These are phyloP conservation scores for Oreochromis niloticus DNA, from an alignment of 2,113 vertebrate species.

Conservation along the genomic window DNA sequence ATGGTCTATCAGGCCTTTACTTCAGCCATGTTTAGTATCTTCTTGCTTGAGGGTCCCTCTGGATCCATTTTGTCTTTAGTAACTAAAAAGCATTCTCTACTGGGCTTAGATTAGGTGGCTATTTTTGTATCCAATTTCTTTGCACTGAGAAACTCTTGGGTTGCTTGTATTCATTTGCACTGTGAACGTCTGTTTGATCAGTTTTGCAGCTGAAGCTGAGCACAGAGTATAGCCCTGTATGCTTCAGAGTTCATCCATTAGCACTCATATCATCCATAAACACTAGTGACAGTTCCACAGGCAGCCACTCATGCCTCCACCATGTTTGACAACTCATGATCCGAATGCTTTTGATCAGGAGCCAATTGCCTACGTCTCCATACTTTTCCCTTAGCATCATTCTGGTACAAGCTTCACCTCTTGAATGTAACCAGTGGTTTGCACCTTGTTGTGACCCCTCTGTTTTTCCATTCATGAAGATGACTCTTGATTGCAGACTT, in stretches of 20 bases:
- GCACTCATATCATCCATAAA: background rate
- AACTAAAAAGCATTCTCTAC: background rate
- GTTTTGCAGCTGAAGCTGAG: background rate
- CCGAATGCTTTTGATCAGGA: background rate
- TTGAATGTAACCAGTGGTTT: background rate
- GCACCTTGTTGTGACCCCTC: background rate
- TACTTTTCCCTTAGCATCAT: background rate
- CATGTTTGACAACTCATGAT: background rate
- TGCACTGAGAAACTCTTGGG: background rate
- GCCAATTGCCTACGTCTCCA: background rate
- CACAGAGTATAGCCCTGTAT: background rate
- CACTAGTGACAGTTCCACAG: background rate
- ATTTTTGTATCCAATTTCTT: background rate
- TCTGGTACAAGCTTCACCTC: background rate
- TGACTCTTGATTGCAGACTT: background rate
- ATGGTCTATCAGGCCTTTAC: background rate
- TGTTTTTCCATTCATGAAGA: background rate
- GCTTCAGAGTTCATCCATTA: background rate
- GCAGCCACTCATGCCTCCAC: background rate
- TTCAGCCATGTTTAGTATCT: background rate
- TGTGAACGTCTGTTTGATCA: background rate
- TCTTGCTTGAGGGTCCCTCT: background rate
- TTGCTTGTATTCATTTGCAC: background rate
- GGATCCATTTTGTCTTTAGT: background rate
- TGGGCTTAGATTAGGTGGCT: background rate